phyloP scores from a whole-genome alignment of 2,888 invertebrate genomes.

The Drosophila koepferae region DNA sequence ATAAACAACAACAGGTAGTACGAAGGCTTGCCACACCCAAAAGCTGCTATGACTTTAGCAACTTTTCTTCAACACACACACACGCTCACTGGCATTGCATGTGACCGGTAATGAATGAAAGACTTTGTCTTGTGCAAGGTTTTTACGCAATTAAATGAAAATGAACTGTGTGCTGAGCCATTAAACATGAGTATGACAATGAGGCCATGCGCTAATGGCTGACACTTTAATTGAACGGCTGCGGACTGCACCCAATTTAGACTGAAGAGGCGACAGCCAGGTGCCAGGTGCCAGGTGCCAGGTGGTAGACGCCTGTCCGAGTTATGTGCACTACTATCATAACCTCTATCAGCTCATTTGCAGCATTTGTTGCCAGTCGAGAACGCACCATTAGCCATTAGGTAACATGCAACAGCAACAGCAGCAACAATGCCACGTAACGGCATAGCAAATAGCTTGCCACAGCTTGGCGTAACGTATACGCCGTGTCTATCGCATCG shows the following conservation, averaged over 20 bases:
- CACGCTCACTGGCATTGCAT: slow-evolving; percentile 15
- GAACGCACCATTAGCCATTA: slow-evolving; percentile 63
- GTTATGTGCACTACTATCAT: slow-evolving; percentile 62
- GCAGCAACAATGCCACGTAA: slow-evolving; percentile 8
- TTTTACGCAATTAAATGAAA: slow-evolving; percentile 75
- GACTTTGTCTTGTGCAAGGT: slow-evolving; percentile 49
- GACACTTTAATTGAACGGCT: slow-evolving; percentile 67
- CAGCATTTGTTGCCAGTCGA: slow-evolving; percentile 69
- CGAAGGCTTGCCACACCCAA: slow-evolving; percentile 33
- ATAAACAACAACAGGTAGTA: slow-evolving; percentile 70
- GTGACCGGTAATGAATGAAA: slow-evolving; percentile 49
- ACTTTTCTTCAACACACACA: slow-evolving; percentile 41
- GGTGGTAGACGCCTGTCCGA: slow-evolving; percentile 13
- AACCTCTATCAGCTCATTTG: slow-evolving; percentile 75
- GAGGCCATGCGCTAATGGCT: slow-evolving; percentile 64
- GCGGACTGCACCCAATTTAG: slow-evolving; percentile 50
- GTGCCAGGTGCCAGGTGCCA: background rate
- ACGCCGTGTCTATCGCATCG: slow-evolving; percentile 56
- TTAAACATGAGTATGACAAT: slow-evolving; percentile 64
- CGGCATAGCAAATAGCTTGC: slow-evolving; percentile 39
- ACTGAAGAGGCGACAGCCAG: background rate
- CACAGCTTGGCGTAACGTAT: slow-evolving; percentile 58
- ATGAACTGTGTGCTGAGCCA: slow-evolving; percentile 66
- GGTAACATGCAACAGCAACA: slow-evolving; percentile 32
- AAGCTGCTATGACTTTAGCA: slow-evolving; percentile 46